Percentiles rank a stretch among this genome's conserved stretches.
phyloP scores from a whole-genome alignment of 2,888 invertebrate genomes.

The Brenthis hecate region DNA sequence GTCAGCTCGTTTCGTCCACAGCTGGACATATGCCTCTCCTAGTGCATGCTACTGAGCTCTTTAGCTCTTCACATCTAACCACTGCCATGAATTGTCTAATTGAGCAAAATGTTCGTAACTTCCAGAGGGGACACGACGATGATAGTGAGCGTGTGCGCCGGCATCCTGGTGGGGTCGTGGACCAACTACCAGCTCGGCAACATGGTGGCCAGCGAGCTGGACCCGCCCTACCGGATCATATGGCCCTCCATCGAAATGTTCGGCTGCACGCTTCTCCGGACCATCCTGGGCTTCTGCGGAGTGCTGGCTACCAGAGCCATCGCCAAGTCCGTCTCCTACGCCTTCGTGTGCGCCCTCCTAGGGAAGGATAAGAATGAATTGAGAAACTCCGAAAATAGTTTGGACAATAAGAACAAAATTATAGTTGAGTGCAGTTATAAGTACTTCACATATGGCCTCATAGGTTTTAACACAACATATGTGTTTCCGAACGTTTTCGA shows the following conservation, averaged over 20 bases:
- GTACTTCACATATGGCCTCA: slow-evolving; percentile 89
- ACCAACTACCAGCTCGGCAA: slow-evolving; percentile 91
- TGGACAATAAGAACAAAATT: slow-evolving; percentile 87
- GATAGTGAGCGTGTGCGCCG: slow-evolving; percentile 91
- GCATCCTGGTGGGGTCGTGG: slow-evolving; percentile 91
- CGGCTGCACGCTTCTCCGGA: slow-evolving; percentile 85
- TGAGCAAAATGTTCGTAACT: slow-evolving; percentile 38
- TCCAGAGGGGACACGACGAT: slow-evolving; percentile 94
- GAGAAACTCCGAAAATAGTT: slow-evolving; percentile 84
- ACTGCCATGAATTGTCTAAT: too few species aligned
- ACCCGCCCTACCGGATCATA: slow-evolving; percentile 89
- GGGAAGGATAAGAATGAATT: slow-evolving; percentile 86
- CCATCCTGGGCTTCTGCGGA: slow-evolving; percentile 88
- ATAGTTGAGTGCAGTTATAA: slow-evolving; percentile 92
- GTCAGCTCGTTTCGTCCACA: too few species aligned
- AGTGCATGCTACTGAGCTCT: too few species aligned
- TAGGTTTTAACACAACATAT: slow-evolving; percentile 90
- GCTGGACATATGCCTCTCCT: too few species aligned
- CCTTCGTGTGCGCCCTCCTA: slow-evolving; percentile 86
- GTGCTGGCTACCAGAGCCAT: slow-evolving; percentile 86
- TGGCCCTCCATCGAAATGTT: slow-evolving; percentile 90
- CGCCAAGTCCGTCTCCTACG: slow-evolving; percentile 87
- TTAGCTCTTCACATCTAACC: too few species aligned
- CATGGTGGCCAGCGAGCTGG: slow-evolving; percentile 80
- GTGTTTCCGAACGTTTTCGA: slow-evolving; percentile 90